Evolutionary conservation across 2,797 vertebrate species (phyloP).

Genomic region (Schizothorax lantsangensis): DNA sequence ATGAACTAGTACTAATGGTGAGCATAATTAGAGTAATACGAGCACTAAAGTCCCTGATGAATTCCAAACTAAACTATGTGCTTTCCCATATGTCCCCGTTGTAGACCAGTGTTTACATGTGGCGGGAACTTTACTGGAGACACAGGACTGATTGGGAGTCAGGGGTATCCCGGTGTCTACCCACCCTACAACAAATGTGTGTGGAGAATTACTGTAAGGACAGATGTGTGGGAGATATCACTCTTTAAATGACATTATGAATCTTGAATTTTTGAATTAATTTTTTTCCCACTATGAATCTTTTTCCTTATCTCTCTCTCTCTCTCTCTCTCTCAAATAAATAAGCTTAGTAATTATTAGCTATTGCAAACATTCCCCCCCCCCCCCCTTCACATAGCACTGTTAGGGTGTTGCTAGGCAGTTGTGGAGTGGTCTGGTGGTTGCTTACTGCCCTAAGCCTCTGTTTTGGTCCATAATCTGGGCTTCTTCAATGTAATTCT

Average conservation of each 20-base stretch:
- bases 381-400: background rate
- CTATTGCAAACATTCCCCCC: background rate
- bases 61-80: background rate
- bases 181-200: constrained; percentile 88
- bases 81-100: background rate
- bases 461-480: background rate
- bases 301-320: background rate
- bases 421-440: background rate
- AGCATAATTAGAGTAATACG: background rate
- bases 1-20: background rate
- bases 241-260: background rate
- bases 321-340: background rate
- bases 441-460: background rate
- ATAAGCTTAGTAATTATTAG: background rate
- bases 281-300: background rate
- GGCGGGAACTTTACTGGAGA: constrained; percentile 84
- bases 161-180: constrained; percentile 87
- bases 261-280: no score
- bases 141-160: constrained; percentile 85
- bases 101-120: constrained; percentile 82
- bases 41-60: background rate
- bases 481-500: background rate
- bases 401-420: background rate
- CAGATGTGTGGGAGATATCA: background rate
- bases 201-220: constrained; percentile 89